These are phyloP conservation scores for Trematocara marginatum DNA, from an alignment of 2,113 vertebrate species.

Conservation along the genomic window DNA sequence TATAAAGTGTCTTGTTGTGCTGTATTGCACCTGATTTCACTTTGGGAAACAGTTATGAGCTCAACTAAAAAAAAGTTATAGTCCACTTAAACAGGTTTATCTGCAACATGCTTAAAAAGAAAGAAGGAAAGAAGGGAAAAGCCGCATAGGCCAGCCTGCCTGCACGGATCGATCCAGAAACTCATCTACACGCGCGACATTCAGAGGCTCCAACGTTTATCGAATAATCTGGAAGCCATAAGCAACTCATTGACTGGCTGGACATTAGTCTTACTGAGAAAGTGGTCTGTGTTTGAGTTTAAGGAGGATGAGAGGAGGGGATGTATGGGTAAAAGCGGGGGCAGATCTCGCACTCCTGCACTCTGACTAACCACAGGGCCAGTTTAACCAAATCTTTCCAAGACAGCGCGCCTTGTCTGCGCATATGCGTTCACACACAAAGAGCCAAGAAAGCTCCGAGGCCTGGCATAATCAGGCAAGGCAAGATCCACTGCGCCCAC, in stretches of 20 bases:
- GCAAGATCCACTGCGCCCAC: slow-evolving; percentile 47
- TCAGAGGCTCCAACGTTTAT: slow-evolving; percentile 38
- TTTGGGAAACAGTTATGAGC: slow-evolving; percentile 34
- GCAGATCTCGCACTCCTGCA: background rate
- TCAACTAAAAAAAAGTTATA: background rate
- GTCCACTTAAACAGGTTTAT: background rate
- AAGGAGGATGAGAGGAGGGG: background rate
- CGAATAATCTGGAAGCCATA: slow-evolving; percentile 49
- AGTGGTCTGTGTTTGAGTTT: background rate
- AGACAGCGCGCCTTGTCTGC: slow-evolving; percentile 64
- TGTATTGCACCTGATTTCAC: slow-evolving; percentile 21
- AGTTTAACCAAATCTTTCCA: slow-evolving; percentile 60
- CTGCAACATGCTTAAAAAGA: background rate
- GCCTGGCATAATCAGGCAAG: background rate
- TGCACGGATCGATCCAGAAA: slow-evolving; percentile 42
- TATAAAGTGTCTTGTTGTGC: slow-evolving; percentile 4
- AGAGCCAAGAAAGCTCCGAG: slow-evolving; percentile 31
- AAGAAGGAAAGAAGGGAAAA: background rate
- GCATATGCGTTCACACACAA: slow-evolving; percentile 56
- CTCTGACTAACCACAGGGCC: slow-evolving; percentile 20
- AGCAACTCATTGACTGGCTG: slow-evolving; percentile 34
- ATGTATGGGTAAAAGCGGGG: background rate
- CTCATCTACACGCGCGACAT: slow-evolving; percentile 3
- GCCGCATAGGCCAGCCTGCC: slow-evolving; percentile 8
- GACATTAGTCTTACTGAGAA: background rate